Conservation (phyloP, 2,797 vertebrate species). For the Tokudaia muenninki region DNA sequence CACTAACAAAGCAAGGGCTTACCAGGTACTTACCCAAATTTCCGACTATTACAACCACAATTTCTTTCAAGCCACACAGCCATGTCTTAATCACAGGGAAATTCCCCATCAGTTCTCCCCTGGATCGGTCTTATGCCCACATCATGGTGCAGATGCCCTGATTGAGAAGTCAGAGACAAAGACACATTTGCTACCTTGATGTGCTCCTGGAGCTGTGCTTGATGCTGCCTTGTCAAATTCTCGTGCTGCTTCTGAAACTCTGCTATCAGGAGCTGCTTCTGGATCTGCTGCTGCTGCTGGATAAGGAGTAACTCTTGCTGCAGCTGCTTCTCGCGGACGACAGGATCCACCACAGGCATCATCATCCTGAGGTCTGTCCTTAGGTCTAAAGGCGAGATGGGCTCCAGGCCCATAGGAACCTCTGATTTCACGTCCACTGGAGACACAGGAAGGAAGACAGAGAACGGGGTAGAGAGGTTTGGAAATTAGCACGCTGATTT, state of each 20-base stretch:
- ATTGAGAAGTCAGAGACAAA: slow-evolving; percentile 60
- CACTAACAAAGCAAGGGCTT: neutral
- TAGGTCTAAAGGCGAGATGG: slow-evolving; percentile 95
- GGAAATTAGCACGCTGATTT: neutral
- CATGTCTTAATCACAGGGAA: slow-evolving; percentile 1
- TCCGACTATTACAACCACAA: slow-evolving; percentile 47
- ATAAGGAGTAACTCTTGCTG: slow-evolving; percentile 98
- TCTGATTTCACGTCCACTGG: slow-evolving; percentile 96
- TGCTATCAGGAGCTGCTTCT: slow-evolving; percentile 98
- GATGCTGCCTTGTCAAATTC: slow-evolving; percentile 98
- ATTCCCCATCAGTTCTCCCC: neutral
- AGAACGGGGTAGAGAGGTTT: neutral
- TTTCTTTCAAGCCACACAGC: slow-evolving; percentile 8
- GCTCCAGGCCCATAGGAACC: slow-evolving; percentile 92
- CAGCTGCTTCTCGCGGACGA: slow-evolving; percentile 96
- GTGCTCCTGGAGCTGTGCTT: slow-evolving; percentile 99
- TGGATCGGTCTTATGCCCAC: neutral
- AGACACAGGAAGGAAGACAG: neutral
- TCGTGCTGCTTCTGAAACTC: slow-evolving; percentile 99
- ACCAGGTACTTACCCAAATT: slow-evolving; percentile 2
- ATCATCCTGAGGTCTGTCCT: slow-evolving; percentile 97
- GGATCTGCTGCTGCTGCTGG: slow-evolving; percentile 99
- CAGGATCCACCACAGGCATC: slow-evolving; percentile 94
- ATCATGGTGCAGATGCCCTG: neutral
- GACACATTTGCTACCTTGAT: slow-evolving; percentile 95